Conservation (phyloP, 2,888 invertebrate genomes). For the Pedicia rivosa region DNA sequence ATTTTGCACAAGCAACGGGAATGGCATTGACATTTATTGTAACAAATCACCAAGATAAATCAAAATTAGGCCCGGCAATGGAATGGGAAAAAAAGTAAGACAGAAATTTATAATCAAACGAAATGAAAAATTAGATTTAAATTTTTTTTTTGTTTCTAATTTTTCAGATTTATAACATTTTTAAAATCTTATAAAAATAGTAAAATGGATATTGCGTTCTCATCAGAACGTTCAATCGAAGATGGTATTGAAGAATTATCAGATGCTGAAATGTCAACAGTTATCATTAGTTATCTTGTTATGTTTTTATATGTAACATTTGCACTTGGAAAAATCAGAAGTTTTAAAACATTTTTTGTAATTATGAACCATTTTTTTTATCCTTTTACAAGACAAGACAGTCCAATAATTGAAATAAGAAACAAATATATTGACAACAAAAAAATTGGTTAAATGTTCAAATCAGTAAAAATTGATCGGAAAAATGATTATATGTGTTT, state of each 20-base stretch:
- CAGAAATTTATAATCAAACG: constrained; percentile 1
- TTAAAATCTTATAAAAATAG: constrained; percentile 38
- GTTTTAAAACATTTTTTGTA: constrained; percentile 36
- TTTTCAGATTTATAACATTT: constrained; percentile 43
- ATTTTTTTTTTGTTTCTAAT: constrained; percentile 3
- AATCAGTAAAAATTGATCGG: too few relatives aligned
- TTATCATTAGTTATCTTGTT: constrained; percentile 72
- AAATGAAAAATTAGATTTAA: constrained; percentile 2
- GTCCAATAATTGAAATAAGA: too few relatives aligned
- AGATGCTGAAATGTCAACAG: constrained; percentile 68
- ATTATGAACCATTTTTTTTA: constrained; percentile 18
- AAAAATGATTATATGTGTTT: too few relatives aligned
- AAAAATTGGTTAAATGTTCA: too few relatives aligned
- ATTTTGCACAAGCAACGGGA: constrained; percentile 44
- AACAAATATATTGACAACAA: too few relatives aligned
- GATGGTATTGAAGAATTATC: constrained; percentile 82
- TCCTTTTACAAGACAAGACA: too few relatives aligned
- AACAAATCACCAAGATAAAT: constrained; percentile 45
- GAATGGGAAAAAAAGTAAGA: constrained; percentile 56
- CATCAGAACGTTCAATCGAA: constrained; percentile 74
- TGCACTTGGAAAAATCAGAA: constrained; percentile 61
- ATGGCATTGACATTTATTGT: constrained; percentile 66
- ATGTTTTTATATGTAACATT: constrained; percentile 90
- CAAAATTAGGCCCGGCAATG: constrained; percentile 39
- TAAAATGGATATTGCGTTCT: constrained; percentile 52